Conservation (phyloP, 2,797 vertebrate genomes). For the Cirrhinus molitorella region DNA sequence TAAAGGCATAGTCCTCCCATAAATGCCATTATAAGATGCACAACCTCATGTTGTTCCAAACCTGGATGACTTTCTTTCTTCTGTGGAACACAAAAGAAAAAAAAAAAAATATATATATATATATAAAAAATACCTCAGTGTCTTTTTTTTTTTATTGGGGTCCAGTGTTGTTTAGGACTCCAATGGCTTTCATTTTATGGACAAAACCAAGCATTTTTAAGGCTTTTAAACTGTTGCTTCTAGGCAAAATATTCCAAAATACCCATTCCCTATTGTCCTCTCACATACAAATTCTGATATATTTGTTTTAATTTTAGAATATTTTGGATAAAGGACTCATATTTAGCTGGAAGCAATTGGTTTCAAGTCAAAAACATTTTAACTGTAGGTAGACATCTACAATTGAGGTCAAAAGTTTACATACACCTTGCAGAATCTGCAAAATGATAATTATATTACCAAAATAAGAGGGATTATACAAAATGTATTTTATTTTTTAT, state of each 20-base stretch:
- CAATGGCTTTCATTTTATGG: neutral
- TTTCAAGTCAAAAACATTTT: too few relatives aligned
- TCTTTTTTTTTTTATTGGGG: neutral
- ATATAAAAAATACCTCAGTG: neutral
- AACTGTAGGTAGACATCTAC: too few relatives aligned
- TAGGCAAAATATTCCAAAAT: neutral
- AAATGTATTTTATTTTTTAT: too few relatives aligned
- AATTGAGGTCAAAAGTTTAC: too few relatives aligned
- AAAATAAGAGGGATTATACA: too few relatives aligned
- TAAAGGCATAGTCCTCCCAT: neutral
- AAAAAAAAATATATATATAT: neutral
- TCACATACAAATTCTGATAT: neutral
- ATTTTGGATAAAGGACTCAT: neutral
- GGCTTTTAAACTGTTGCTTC: neutral
- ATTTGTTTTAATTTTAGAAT: neutral
- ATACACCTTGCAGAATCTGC: too few relatives aligned
- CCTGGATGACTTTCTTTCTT: constrained; percentile 10
- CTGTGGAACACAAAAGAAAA: neutral
- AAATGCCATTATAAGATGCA: neutral
- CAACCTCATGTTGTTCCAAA: neutral
- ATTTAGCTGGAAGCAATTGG: too few relatives aligned
- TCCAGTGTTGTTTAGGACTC: neutral
- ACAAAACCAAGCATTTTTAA: neutral
- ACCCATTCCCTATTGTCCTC: neutral
- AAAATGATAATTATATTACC: too few relatives aligned